Evolutionary conservation across 2,888 invertebrate genomes (phyloP).

Genomic region (Frankliniella fusca): DNA sequence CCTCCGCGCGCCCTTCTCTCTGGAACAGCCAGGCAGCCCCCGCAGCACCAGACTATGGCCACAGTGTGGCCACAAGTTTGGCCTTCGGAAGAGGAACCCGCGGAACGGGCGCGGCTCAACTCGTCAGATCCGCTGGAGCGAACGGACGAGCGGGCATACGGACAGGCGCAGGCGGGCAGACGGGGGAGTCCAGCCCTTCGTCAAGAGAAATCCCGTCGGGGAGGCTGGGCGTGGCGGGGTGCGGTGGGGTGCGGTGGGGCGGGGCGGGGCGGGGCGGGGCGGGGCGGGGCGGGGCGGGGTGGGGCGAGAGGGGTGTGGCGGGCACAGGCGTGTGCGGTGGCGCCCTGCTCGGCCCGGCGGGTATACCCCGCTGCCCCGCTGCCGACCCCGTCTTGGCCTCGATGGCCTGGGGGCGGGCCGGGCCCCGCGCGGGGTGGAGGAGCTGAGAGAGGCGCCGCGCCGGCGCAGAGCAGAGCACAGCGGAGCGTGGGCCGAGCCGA

Average conservation of each 20-base stretch:
- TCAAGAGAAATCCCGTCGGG: slow-evolving; percentile 10
- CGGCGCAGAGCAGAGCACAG: too few species aligned
- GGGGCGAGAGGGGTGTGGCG: too few species aligned
- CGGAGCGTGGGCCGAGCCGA: too few species aligned
- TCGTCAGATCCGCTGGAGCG: too few species aligned
- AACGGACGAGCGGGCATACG: too few species aligned
- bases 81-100: too few species aligned
- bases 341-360: not conserved
- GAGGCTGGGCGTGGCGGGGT: not conserved
- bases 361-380: not conserved
- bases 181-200: not conserved
- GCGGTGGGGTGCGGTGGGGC: not conserved
- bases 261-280: not conserved
- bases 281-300: not conserved
- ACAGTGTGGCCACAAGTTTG: too few species aligned
- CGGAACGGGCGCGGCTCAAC: too few species aligned
- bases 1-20: not conserved
- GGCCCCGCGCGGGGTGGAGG: not conserved
- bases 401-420: not conserved
- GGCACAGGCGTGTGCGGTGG: too few species aligned
- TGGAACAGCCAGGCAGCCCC: not conserved
- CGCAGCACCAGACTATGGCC: too few species aligned
- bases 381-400: not conserved
- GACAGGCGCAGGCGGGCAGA: not conserved
- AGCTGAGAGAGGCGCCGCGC: not conserved